phyloP scores from a whole-genome alignment of 1,140 invertebrate genomes.

The Drosophila repleta region DNA sequence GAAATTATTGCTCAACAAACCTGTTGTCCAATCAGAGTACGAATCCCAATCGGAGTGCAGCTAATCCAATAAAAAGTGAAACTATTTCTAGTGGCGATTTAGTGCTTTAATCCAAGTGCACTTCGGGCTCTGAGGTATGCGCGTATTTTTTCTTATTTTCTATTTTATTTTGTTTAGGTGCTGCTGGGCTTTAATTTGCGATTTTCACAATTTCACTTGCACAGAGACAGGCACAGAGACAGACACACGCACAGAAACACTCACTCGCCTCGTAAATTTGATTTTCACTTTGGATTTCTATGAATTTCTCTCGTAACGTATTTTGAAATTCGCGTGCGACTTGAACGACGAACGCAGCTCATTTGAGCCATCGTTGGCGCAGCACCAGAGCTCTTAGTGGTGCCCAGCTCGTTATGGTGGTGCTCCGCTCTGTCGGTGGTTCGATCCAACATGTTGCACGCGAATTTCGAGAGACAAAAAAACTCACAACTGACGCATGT shows the following conservation, averaged over 20 bases:
- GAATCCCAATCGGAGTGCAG: constrained; percentile 40
- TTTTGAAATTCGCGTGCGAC: constrained; percentile 71
- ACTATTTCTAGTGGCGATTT: constrained; percentile 42
- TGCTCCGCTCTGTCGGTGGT: constrained; percentile 18
- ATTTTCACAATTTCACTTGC: constrained; percentile 75
- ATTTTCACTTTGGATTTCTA: constrained; percentile 75
- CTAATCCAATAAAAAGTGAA: constrained; percentile 82
- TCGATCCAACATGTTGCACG: constrained; percentile 54
- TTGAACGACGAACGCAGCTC: constrained; percentile 64
- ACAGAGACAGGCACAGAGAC: constrained; percentile 14
- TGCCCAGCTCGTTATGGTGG: constrained; percentile 18
- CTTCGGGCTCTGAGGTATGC: constrained; percentile 34
- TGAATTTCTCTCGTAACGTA: constrained; percentile 61
- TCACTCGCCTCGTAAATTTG: constrained; percentile 45
- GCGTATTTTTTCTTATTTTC: constrained; percentile 1
- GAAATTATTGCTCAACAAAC: constrained; percentile 66
- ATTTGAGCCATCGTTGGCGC: constrained; percentile 52
- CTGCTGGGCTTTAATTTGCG: constrained; percentile 59
- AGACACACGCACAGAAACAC: constrained; percentile 14
- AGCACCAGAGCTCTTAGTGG: constrained; percentile 25
- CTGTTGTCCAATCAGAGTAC: constrained; percentile 50
- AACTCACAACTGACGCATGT: constrained; percentile 18
- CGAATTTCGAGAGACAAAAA: constrained; percentile 10
- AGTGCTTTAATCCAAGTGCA: constrained; percentile 81
- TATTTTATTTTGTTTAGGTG: constrained; percentile 6